Evolutionary conservation across 2,113 vertebrate genomes (phyloP).

Genomic region (Cairina moschata): DNA sequence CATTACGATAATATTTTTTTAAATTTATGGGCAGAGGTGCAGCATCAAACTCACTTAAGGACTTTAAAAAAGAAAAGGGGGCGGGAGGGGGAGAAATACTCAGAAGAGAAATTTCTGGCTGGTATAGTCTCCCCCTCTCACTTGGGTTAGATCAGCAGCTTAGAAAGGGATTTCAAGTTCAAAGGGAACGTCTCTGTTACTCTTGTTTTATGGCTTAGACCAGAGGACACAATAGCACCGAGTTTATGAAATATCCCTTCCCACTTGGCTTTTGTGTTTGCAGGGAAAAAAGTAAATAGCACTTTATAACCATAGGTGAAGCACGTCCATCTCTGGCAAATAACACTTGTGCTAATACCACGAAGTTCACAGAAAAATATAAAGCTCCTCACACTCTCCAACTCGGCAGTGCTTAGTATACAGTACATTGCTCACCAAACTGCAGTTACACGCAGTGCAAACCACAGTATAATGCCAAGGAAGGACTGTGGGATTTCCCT

Average conservation of each 20-base stretch:
- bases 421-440: neutral
- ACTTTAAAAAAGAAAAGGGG: slow-evolving; percentile 19
- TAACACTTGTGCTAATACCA: neutral
- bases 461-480: neutral
- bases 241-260: slow-evolving; percentile 59
- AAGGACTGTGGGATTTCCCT: neutral
- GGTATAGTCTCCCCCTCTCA: slow-evolving; percentile 20
- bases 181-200: slow-evolving; percentile 68
- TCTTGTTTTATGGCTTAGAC: slow-evolving; percentile 72
- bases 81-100: neutral
- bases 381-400: neutral
- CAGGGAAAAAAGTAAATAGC: slow-evolving; percentile 22
- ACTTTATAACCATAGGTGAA: slow-evolving; percentile 22
- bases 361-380: neutral
- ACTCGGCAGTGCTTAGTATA: neutral
- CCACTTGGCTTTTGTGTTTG: slow-evolving; percentile 48
- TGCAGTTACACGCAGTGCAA: neutral
- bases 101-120: slow-evolving; percentile 49
- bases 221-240: slow-evolving; percentile 66
- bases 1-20: slow-evolving; percentile 74
- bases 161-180: slow-evolving; percentile 74
- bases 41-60: slow-evolving; percentile 67
- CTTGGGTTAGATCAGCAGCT: slow-evolving; percentile 68
- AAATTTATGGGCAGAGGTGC: slow-evolving; percentile 72
- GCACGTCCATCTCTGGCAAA: neutral